These are phyloP conservation scores for Sesia bembeciformis DNA, from an alignment of 2,888 invertebrate species.

Conservation along the genomic window DNA sequence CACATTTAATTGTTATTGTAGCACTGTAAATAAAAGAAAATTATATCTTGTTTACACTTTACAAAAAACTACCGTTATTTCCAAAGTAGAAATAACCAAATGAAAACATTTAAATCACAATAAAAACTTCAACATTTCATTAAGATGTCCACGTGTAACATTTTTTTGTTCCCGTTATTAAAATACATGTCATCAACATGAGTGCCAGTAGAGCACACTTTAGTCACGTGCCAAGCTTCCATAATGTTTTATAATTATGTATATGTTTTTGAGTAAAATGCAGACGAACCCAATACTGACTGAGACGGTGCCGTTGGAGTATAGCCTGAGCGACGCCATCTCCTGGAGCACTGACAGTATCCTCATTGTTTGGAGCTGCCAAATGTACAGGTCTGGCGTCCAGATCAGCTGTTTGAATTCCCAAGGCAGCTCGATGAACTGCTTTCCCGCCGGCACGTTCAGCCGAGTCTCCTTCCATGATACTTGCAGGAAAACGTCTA, in stretches of 20 bases:
- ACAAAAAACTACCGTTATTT: background rate
- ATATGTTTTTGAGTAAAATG: conserved; percentile 8
- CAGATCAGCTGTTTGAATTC: conserved; percentile 75
- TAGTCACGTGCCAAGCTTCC: too few relatives aligned
- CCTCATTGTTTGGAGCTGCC: conserved; percentile 77
- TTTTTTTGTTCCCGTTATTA: too few relatives aligned
- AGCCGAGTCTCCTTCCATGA: conserved; percentile 75
- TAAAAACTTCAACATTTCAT: too few relatives aligned
- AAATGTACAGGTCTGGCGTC: conserved; percentile 78
- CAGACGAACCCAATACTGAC: conserved; percentile 77
- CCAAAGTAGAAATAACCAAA: too few relatives aligned
- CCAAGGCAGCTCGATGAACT: conserved; percentile 77
- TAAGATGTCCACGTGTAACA: too few relatives aligned
- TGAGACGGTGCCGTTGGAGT: conserved; percentile 76
- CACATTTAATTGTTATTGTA: conserved; percentile 78
- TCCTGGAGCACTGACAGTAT: conserved; percentile 76
- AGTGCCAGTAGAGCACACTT: too few relatives aligned
- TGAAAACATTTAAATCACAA: too few relatives aligned
- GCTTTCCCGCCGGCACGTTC: conserved; percentile 48
- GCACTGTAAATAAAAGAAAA: conserved; percentile 50
- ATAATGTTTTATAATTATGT: too few relatives aligned
- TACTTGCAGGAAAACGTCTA: conserved; percentile 78
- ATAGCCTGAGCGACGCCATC: conserved; percentile 76
- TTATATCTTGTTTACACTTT: background rate
- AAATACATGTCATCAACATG: too few relatives aligned